phyloP scores from a whole-genome alignment of 2,797 vertebrate genomes.

The Scomberomorus guttatus region DNA sequence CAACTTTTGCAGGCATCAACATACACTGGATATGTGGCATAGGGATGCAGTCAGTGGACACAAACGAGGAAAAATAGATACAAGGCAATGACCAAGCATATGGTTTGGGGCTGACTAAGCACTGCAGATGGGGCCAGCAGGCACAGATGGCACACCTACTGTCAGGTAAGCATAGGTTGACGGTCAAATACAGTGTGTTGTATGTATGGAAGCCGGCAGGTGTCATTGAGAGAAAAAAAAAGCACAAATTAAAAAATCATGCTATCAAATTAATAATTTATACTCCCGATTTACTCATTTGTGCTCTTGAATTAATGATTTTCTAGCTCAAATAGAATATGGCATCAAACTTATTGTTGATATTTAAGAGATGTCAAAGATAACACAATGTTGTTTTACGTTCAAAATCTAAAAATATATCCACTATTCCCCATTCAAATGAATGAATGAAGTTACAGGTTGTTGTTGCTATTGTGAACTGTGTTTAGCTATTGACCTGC shows the following conservation, averaged over 20 bases:
- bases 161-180: slow-evolving; percentile 53
- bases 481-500: no score
- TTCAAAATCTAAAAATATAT: not conserved
- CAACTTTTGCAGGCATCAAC: slow-evolving; percentile 8
- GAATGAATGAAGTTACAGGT: not conserved
- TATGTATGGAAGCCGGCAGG: slow-evolving; percentile 9
- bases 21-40: slow-evolving; percentile 9
- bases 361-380: not conserved
- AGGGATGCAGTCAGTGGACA: slow-evolving; percentile 11
- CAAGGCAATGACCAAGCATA: slow-evolving; percentile 41
- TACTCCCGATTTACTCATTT: not conserved
- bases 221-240: not conserved
- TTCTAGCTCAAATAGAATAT: not conserved
- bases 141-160: slow-evolving; percentile 64
- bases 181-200: slow-evolving; percentile 46
- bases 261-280: not conserved
- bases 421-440: not conserved
- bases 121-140: slow-evolving; percentile 49
- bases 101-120: slow-evolving; percentile 54
- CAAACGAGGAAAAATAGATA: slow-evolving; percentile 26
- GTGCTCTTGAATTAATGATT: not conserved
- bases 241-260: not conserved
- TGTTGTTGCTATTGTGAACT: not conserved
- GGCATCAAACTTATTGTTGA: not conserved
- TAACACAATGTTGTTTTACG: not conserved